A percentile compares a stretch with the other conserved stretches of the same genome.
Evolutionary conservation across 2,113 vertebrate genomes (phyloP).

Genomic region (Vimba vimba): DNA sequence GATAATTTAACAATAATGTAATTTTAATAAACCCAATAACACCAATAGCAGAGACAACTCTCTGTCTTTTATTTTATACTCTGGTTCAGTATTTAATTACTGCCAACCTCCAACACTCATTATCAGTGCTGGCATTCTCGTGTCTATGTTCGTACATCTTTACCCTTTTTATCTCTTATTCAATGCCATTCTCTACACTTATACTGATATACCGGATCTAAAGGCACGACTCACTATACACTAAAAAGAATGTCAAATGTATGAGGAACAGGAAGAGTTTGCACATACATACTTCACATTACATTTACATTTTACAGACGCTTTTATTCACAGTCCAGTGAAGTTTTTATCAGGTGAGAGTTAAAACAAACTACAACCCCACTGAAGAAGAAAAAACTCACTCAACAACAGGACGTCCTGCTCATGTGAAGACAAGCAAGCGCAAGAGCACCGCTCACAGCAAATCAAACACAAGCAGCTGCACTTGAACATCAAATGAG

Average conservation of each 20-base stretch:
- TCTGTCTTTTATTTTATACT: not conserved
- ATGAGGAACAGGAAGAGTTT: not conserved
- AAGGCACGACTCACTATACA: not conserved
- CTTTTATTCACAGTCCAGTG: not conserved
- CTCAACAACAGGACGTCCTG: constrained; percentile 14
- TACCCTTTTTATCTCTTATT: not conserved
- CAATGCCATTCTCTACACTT: not conserved
- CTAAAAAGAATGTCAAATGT: not conserved
- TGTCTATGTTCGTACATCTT: not conserved
- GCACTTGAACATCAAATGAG: constrained; percentile 52
- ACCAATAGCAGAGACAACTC: not conserved
- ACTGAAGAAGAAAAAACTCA: constrained; percentile 11
- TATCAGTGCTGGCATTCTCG: not conserved
- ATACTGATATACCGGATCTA: not conserved
- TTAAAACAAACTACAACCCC: not conserved
- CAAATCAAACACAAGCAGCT: constrained; percentile 49
- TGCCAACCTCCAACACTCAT: not conserved
- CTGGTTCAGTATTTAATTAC: not conserved
- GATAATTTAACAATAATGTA: no score
- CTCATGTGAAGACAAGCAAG: constrained; percentile 2
- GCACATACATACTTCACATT: constrained; percentile 1
- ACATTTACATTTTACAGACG: not conserved
- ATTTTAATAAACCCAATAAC: not conserved
- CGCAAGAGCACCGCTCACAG: constrained; percentile 1
- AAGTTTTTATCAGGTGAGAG: not conserved